phyloP scores from a whole-genome alignment of 1,140 invertebrate genomes.

The Carposina sasakii region DNA sequence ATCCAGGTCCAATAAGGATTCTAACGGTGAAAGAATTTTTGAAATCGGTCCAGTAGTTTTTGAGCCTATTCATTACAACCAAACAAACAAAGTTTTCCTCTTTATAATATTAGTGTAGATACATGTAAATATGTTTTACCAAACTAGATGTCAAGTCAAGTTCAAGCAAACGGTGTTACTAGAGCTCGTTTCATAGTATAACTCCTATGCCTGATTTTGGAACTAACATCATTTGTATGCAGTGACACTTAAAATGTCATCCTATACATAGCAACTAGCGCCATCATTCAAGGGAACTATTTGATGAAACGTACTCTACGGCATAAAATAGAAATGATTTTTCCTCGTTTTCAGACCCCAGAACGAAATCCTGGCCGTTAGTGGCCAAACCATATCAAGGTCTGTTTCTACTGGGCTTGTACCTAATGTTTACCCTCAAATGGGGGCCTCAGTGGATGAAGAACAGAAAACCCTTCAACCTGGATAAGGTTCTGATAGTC shows the following conservation, averaged over 20 bases:
- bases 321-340: not conserved
- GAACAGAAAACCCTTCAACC: slow-evolving; percentile 42
- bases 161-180: no score
- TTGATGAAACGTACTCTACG: not conserved
- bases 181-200: no score
- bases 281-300: not conserved
- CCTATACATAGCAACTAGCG: not conserved
- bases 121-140: no score
- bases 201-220: not conserved
- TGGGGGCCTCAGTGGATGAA: slow-evolving; percentile 60
- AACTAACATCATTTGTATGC: not conserved
- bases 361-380: slow-evolving; percentile 40
- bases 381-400: slow-evolving; percentile 40
- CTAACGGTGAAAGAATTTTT: no score
- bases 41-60: no score
- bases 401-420: slow-evolving; percentile 29
- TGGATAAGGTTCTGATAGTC: slow-evolving; percentile 76
- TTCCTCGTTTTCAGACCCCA: slow-evolving; percentile 42
- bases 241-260: not conserved
- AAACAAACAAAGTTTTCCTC: no score
- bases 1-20: no score
- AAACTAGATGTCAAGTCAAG: no score
- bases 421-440: slow-evolving; percentile 45
- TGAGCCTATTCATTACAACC: no score
- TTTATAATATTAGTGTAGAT: no score